Base-by-base conservation (phyloP, 1,140 invertebrate genomes). In the Leptopilina boulardi region DNA sequence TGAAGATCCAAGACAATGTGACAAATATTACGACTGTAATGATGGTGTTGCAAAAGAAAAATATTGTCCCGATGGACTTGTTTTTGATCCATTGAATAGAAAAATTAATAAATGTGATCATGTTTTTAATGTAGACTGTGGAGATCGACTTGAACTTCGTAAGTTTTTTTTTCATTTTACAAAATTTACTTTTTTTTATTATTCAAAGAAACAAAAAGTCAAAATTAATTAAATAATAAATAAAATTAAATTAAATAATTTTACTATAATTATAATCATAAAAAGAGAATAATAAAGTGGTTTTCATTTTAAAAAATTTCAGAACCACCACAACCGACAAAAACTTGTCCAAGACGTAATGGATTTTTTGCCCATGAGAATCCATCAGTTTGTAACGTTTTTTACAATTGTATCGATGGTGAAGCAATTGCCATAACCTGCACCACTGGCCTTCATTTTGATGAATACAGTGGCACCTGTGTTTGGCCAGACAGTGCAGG, bases 61-160 rank as follows among this genome's bases (percentile, higher is more conserved):
- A 89, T 91, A 96, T 1, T 97, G 96, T 86, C 95, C 96, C 4
- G 96, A 97, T 87, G 96, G 96, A 77, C 92, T 97, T 15, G 96
- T 97, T 19, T 97, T 97, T 89, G 96, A 97, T 91, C 95, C 94
- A 1, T 86, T 94, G 74, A 97, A 95, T 90, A 93, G 95, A 79
- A 96, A 96, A 90, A 92, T 96, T 85, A 97, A 97, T 92, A 97
- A 97, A 88, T 98, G 96, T 87, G 96, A 97, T 89, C 96, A 97
- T 86, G 95, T 96, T 83, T 97, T 97, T 93, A 97, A 97, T 82
- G 95, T 97, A 9, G 96, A 97, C 85, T 98, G 96, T 85, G 95
- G 95, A 54, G 95, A 96, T 85, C 93, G 96, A 81, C 93, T 94
- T 21, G 95, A 97, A 91, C 91, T 97, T 74, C 97, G 96, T 98